phyloP scores from a whole-genome alignment of 2,888 invertebrate genomes.

The Heliconius erato region DNA sequence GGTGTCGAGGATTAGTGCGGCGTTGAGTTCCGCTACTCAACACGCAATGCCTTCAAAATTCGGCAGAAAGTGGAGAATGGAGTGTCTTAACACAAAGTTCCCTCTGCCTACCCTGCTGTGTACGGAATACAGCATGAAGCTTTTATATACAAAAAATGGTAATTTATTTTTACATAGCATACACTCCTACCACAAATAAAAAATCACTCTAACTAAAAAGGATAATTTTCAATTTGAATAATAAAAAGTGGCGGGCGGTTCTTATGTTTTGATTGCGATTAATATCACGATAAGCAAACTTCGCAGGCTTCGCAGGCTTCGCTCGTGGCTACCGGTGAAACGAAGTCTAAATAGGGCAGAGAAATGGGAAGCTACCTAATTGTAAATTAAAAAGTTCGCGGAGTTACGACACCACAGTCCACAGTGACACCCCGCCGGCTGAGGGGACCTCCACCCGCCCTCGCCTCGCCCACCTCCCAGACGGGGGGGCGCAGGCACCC shows the following conservation, averaged over 20 bases:
- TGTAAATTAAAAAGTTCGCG: constrained; percentile 86
- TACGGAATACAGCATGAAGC: too few species aligned
- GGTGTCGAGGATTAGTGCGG: too few species aligned
- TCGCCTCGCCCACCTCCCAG: constrained; percentile 55
- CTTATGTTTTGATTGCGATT: constrained; percentile 22
- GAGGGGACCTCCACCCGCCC: constrained; percentile 58
- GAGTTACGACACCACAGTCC: constrained; percentile 86
- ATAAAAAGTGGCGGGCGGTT: neutral
- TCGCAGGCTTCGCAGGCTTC: constrained; percentile 81
- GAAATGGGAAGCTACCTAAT: constrained; percentile 86
- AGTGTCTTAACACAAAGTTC: too few species aligned
- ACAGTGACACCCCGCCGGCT: constrained; percentile 81
- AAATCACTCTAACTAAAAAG: neutral
- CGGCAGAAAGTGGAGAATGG: too few species aligned
- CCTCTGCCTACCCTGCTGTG: too few species aligned
- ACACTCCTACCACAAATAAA: neutral
- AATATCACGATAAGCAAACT: constrained; percentile 79
- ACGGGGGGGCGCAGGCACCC: constrained; percentile 74
- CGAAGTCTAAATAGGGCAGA: constrained; percentile 86
- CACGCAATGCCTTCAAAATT: too few species aligned
- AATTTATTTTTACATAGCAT: too few species aligned
- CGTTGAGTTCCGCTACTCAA: too few species aligned
- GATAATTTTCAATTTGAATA: neutral
- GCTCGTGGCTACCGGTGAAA: constrained; percentile 81
- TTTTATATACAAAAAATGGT: too few species aligned